phyloP scores from a whole-genome alignment of 2,113 vertebrate species.

The Cettia cetti region DNA sequence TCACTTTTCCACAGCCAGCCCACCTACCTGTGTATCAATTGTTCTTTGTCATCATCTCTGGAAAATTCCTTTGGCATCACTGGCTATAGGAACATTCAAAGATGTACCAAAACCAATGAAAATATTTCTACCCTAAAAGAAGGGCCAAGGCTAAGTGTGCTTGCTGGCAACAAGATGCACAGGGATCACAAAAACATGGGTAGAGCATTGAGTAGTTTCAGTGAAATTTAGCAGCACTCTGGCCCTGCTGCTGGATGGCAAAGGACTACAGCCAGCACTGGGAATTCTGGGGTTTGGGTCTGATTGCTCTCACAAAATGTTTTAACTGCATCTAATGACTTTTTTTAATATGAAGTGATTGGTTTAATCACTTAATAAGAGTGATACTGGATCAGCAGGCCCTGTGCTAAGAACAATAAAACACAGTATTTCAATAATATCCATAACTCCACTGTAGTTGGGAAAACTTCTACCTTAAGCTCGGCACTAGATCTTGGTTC shows the following conservation, averaged over 20 bases:
- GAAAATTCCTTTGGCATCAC: not conserved
- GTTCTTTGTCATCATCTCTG: not conserved
- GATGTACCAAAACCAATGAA: not conserved
- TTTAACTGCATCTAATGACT: not conserved
- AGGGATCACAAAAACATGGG: not conserved
- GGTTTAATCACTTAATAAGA: not conserved
- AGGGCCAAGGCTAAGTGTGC: not conserved
- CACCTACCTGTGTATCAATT: not conserved
- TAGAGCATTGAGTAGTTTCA: not conserved
- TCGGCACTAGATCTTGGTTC: not conserved
- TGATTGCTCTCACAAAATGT: not conserved
- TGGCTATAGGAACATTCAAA: not conserved
- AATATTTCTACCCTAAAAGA: not conserved
- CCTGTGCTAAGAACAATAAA: not conserved
- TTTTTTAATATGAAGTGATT: not conserved
- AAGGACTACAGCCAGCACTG: not conserved
- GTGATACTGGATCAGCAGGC: not conserved
- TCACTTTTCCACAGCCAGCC: not conserved
- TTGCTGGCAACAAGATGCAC: not conserved
- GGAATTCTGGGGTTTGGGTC: not conserved
- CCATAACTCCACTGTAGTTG: fast-evolving
- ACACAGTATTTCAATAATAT: not conserved
- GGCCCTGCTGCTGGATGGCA: not conserved
- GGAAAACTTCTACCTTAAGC: not conserved
- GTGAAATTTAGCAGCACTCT: not conserved